Evolutionary conservation across 2,888 invertebrate genomes (phyloP), one percentile per base, ranked within the genome.

Genomic region (Scaptomyza tumidula): DNA sequence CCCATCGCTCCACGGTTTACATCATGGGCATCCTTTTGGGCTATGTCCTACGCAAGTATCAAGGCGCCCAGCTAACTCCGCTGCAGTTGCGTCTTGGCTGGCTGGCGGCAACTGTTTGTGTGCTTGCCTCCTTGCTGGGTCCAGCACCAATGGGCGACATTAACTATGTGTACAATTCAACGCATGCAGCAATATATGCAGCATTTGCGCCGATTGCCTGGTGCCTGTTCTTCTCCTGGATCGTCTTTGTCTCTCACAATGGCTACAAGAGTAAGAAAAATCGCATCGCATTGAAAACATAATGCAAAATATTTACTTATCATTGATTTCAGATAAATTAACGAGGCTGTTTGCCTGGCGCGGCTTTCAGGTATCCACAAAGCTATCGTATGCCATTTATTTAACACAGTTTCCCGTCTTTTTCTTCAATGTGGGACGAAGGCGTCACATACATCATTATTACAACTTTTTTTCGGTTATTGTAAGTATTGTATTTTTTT

Each of bases 401-500:
- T 91, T 95, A 66, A 95, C 95, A 29, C 95, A 95, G 88, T 95
- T 95, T 81, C 95, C 95, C 5, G 93, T 95, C 59, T 95, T 94
- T 88, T 95, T 95, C 90, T 95, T 93, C 83, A 95, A 95, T 80
- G 94, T 95, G 35, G 95, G 95, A 3, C 93, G 93, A 56, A 93
- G 93, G 41, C 93, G 94, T 83, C 93, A 93, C 75, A 90, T 94
- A 0, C 93, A 94, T 67, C 92, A 94, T 69, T 95, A 94, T 73
- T 95, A 94, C 78, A 93, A 92, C 53, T 94, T 95, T 80, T 89
- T 94, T 43, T 92, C 92, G 63, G 92, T 93, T 88, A 92, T 94
- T 91, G 95, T 95, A 91, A 93, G 86, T 79, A 6, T 13, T 14
- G 14, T 9, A 10, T 14, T 27, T 9, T 16, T 1, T 10, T 41